phyloP scores from a whole-genome alignment of 2,113 vertebrate genomes.

The Balaenoptera acutorostrata region DNA sequence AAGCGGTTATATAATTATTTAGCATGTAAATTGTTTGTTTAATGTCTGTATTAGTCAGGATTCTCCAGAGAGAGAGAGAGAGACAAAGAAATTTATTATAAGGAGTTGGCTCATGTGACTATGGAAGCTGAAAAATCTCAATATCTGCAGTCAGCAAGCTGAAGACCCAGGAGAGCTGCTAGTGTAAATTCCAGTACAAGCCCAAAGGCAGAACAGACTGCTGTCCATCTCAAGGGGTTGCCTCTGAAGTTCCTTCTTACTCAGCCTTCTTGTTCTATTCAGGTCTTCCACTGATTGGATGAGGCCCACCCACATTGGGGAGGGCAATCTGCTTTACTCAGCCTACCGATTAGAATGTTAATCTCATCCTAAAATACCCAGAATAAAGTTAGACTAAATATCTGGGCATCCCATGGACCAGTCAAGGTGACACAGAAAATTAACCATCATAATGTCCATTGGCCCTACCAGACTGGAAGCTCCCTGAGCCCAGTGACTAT shows the following conservation, averaged over 20 bases:
- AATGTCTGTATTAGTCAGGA: neutral
- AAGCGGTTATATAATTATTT: neutral
- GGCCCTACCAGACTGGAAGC: neutral
- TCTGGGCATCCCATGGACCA: neutral
- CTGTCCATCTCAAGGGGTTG: neutral
- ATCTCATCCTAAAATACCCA: neutral
- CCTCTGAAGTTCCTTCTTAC: neutral
- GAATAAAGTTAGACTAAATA: neutral
- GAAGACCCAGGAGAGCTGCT: neutral
- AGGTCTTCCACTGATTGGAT: neutral
- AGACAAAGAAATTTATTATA: neutral
- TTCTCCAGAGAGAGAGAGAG: neutral
- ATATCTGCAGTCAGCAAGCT: neutral
- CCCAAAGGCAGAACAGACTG: neutral
- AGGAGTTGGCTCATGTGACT: neutral
- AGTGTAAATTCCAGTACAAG: too few relatives aligned
- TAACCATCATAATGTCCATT: neutral
- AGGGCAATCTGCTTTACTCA: neutral
- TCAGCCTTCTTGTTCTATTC: neutral
- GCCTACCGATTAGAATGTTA: neutral
- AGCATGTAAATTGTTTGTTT: neutral
- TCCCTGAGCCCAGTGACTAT: neutral
- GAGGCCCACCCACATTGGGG: neutral
- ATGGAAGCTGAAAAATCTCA: neutral
- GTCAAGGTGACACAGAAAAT: neutral